Base-by-base conservation (phyloP, 2,888 invertebrate species). In the Eutolmus rufibarbis region DNA sequence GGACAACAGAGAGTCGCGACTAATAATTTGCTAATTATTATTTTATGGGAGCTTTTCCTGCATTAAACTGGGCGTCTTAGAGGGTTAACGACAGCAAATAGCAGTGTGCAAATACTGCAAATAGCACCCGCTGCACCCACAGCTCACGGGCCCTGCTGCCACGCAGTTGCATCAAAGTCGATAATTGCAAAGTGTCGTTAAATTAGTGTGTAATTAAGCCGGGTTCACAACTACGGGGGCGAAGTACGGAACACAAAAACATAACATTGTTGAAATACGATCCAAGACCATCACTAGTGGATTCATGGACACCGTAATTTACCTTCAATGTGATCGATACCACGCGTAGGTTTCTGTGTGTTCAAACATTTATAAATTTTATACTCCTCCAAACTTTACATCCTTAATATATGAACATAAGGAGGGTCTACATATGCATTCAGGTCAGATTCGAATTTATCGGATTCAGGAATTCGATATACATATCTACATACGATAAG, bases 131-230 rank as follows among this genome's bases (percentile, higher is more conserved):
- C 66, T 66, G 66, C 66, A 66, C 66, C 66, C 66, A 66, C 19
- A 28, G 19, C 9, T 16, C 43, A 46, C 43, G 16, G 14, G 28
- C 12, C 66, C 28, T 46, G 66, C 2, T 4, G 9, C 57, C 19
- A 23, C 23, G 23, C 28, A 19, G 28, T 12, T 23, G 2, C 5
- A 9, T 19, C 12, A 12, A 66, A 66, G 56, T 34, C 74, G 34
- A 74, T 87, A 87, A 87, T 87, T 79, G 81, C 82, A 74, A 87
- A 51, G 76, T 46, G 82, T 87, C 87, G 74, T 87, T 82, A 74
- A 87, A 87, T 87, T 81, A 82, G 40, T 19, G 81, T 87, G 7
- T 74, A 87, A 82, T 82, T 87, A 81, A 87, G 7, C n/a, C n/a
- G 51, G 14, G 31, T 14, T 19, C 34, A 37, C 16, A 74, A 31